These are phyloP conservation scores for Steatocranus sp. DNA, from an alignment of 2,797 vertebrate species.

Conservation along the genomic window DNA sequence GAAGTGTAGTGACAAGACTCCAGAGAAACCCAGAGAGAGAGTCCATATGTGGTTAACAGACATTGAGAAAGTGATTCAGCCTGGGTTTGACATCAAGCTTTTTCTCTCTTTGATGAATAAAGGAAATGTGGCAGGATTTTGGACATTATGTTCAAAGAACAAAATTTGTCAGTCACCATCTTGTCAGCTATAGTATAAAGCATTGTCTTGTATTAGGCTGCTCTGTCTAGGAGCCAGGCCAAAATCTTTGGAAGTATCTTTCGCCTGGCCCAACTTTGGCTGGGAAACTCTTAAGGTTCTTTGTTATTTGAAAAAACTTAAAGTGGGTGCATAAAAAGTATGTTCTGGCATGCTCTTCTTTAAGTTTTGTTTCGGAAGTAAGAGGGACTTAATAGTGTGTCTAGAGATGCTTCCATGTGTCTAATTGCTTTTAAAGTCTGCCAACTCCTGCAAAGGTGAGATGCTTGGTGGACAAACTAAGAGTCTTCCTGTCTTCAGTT, in stretches of 20 bases:
- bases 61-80: neutral
- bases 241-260: neutral
- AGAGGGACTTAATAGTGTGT: neutral
- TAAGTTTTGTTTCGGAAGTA: neutral
- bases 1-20: neutral
- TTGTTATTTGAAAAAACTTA: neutral
- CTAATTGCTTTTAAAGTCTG: neutral
- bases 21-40: neutral
- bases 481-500: neutral
- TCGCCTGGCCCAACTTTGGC: neutral
- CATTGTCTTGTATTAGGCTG: neutral
- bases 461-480: neutral
- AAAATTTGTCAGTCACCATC: neutral
- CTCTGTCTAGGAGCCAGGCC: neutral
- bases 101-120: neutral
- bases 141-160: neutral
- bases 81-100: neutral
- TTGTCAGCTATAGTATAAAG: neutral
- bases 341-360: neutral
- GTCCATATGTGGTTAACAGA: neutral
- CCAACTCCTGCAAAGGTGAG: neutral
- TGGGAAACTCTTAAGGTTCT: neutral
- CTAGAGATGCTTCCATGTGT: neutral
- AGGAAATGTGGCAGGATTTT: neutral
- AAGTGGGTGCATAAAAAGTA: neutral